These are phyloP conservation scores for Selenia dentaria DNA, from an alignment of 2,888 invertebrate genomes.

Conservation along the genomic window DNA sequence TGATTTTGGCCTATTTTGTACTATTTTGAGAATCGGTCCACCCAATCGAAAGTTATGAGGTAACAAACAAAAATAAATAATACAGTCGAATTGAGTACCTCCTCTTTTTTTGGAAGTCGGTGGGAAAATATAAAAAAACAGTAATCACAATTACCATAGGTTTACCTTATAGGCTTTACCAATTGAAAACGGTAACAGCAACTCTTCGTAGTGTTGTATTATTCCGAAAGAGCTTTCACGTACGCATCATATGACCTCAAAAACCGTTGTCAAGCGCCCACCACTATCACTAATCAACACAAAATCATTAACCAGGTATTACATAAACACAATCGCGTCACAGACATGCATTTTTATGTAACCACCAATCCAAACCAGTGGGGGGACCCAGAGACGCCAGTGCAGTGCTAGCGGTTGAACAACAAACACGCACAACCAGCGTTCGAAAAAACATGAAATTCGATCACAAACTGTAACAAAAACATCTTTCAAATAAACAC, in stretches of 20 bases:
- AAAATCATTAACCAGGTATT: slow-evolving; percentile 29
- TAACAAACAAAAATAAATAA: too few species aligned
- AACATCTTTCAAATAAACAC: slow-evolving; percentile 22
- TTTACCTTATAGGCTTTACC: too few species aligned
- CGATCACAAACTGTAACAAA: slow-evolving; percentile 31
- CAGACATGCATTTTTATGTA: slow-evolving; percentile 56
- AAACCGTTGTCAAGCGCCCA: slow-evolving; percentile 33
- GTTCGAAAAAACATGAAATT: slow-evolving; percentile 45
- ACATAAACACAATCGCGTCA: slow-evolving; percentile 48
- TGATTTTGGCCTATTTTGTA: too few species aligned
- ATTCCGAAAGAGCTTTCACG: slow-evolving; percentile 10
- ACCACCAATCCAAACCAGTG: slow-evolving; percentile 30
- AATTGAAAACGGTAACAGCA: too few species aligned
- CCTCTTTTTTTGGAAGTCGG: too few species aligned
- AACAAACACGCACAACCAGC: slow-evolving; percentile 38
- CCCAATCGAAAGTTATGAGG: too few species aligned
- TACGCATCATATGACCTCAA: slow-evolving; percentile 42
- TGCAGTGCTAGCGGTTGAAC: slow-evolving; percentile 36
- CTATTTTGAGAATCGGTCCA: too few species aligned
- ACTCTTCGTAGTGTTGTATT: too few species aligned
- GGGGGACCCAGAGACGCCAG: slow-evolving; percentile 31
- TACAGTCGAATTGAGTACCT: too few species aligned
- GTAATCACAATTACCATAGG: too few species aligned
- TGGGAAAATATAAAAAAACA: too few species aligned
- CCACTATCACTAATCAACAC: slow-evolving; percentile 53